A percentile compares a stretch with the other conserved stretches of the same genome.
These are phyloP conservation scores for Furcula furcula DNA, from an alignment of 2,888 invertebrate genomes.

Conservation along the genomic window DNA sequence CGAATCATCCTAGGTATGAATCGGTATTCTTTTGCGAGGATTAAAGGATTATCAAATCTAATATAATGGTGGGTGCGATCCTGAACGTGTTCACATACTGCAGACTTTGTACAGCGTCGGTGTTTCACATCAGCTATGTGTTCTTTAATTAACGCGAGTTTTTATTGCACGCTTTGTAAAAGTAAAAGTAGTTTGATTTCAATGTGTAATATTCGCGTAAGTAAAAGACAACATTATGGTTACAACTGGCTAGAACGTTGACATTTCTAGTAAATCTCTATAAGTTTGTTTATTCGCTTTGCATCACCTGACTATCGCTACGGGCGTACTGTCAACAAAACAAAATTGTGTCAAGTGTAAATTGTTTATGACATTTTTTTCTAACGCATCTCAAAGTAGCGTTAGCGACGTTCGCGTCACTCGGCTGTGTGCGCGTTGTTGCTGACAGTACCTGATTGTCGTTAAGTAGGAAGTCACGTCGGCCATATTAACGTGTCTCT, in stretches of 20 bases:
- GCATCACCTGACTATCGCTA: conserved; percentile 27
- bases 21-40: too few species aligned
- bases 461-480: conserved; percentile 53
- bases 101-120: too few species aligned
- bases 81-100: too few species aligned
- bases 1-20: too few species aligned
- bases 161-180: too few species aligned
- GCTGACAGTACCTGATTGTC: conserved; percentile 22
- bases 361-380: conserved; percentile 18
- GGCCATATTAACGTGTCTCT: conserved; percentile 17
- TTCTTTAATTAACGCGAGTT: too few species aligned
- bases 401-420: neutral
- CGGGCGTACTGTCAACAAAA: conserved; percentile 37
- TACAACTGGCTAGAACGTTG: neutral
- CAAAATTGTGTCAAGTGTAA: conserved; percentile 41
- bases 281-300: conserved; percentile 12
- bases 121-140: too few species aligned
- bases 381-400: conserved; percentile 3
- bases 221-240: too few species aligned
- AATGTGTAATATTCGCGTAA: too few species aligned
- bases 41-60: too few species aligned
- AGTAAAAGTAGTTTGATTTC: too few species aligned
- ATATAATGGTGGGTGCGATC: too few species aligned
- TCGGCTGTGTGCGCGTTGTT: neutral
- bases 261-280: conserved; percentile 25